Percentiles rank a stretch among this genome's conserved stretches.
phyloP scores from a whole-genome alignment of 2,888 invertebrate genomes.

The Spilosoma lubricipeda region DNA sequence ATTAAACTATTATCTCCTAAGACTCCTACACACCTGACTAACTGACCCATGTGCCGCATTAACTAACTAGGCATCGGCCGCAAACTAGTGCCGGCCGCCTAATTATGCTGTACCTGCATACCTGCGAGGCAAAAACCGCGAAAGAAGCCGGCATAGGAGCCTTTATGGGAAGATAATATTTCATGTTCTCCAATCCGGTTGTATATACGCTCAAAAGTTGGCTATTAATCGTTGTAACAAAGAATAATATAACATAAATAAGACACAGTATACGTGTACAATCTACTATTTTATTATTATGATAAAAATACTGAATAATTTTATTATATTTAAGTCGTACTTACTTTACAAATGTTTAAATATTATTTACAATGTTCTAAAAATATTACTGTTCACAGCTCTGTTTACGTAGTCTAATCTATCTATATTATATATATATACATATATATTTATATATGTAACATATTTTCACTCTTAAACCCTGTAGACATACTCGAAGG shows the following conservation, averaged over 20 bases:
- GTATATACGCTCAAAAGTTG: not conserved
- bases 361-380: constrained; percentile 23
- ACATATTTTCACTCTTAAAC: not conserved
- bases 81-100: too few species aligned
- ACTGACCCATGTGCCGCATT: too few species aligned
- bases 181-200: too few species aligned
- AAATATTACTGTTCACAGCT: constrained; percentile 22
- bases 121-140: too few species aligned
- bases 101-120: too few species aligned
- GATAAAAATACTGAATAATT: constrained; percentile 23
- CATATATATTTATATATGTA: not conserved
- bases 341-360: constrained; percentile 12
- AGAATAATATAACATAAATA: not conserved
- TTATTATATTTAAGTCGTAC: constrained; percentile 23
- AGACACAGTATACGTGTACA: not conserved
- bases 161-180: too few species aligned
- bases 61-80: too few species aligned
- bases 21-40: too few species aligned
- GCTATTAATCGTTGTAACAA: not conserved
- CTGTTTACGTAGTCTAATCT: constrained; percentile 17
- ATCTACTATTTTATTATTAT: constrained; percentile 5
- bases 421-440: constrained; percentile 2
- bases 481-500: not conserved
- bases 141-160: too few species aligned
- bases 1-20: too few species aligned